Percentiles rank a stretch among this genome's conserved stretches.
These are phyloP conservation scores for Etheostoma perlongum DNA, from an alignment of 2,797 vertebrate species.

Conservation along the genomic window DNA sequence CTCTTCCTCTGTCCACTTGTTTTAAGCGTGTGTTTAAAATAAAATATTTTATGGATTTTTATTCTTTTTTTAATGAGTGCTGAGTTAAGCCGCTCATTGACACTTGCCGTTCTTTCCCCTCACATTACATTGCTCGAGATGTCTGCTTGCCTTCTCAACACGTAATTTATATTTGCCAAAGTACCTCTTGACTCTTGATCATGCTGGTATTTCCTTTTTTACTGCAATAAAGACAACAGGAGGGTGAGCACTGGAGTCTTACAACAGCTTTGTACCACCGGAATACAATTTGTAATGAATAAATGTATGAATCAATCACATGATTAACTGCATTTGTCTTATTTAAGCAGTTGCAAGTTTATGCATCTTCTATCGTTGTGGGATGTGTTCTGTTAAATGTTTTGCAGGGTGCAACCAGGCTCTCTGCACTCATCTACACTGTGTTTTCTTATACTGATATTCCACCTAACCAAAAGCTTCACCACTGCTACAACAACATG, in stretches of 20 bases:
- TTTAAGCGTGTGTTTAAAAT: constrained; percentile 93
- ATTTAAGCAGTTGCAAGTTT: not conserved
- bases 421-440: not conserved
- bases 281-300: constrained; percentile 82
- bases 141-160: constrained; percentile 81
- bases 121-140: constrained; percentile 66
- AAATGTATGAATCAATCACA: constrained; percentile 80
- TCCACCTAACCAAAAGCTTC: not conserved
- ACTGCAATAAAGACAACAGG: constrained; percentile 82
- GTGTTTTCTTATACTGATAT: not conserved
- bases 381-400: not conserved
- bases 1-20: constrained; percentile 84
- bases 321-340: constrained; percentile 14
- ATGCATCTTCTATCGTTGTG: not conserved
- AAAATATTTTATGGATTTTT: constrained; percentile 96
- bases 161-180: constrained; percentile 85
- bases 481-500: constrained; percentile 4
- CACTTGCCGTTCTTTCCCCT: constrained; percentile 54
- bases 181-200: constrained; percentile 82
- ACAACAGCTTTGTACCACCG: constrained; percentile 84
- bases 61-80: constrained; percentile 87
- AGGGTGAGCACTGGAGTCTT: constrained; percentile 81
- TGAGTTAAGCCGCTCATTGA: constrained; percentile 53
- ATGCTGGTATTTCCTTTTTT: constrained; percentile 83
- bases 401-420: not conserved